Evolutionary conservation across 2,113 vertebrate genomes (phyloP).

Genomic region (Pao palembangensis): DNA sequence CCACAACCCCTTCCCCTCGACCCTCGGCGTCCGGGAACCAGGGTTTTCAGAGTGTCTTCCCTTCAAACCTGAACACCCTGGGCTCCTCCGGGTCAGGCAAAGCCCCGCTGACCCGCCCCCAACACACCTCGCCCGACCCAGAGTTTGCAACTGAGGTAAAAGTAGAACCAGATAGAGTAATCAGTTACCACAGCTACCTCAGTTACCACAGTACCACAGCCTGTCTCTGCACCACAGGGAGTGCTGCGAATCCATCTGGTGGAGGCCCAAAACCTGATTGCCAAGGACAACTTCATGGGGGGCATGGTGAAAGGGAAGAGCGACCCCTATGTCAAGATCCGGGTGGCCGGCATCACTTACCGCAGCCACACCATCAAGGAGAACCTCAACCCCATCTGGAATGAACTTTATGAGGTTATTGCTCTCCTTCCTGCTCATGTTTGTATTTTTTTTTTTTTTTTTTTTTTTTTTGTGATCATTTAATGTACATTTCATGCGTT

Average conservation of each 20-base stretch:
- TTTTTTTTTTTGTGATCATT: background rate
- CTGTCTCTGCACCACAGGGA: conserved; percentile 62
- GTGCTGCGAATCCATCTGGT: conserved; percentile 85
- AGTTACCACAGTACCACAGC: background rate
- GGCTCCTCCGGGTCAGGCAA: conserved; percentile 68
- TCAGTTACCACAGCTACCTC: too few species aligned
- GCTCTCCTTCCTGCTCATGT: background rate
- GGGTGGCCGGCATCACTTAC: conserved; percentile 79
- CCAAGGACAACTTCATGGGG: conserved; percentile 90
- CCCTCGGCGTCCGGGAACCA: conserved; percentile 42
- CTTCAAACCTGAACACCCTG: conserved; percentile 43
- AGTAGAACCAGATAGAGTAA: background rate
- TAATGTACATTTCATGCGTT: background rate
- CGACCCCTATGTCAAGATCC: conserved; percentile 87
- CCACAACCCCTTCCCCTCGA: conserved; percentile 56
- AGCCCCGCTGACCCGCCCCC: conserved; percentile 63
- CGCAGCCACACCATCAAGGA: conserved; percentile 86
- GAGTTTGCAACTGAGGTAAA: conserved; percentile 82
- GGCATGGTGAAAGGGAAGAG: conserved; percentile 89
- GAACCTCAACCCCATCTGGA: conserved; percentile 88
- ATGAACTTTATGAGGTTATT: conserved; percentile 86
- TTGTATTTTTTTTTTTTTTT: background rate
- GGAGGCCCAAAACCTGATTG: conserved; percentile 85
- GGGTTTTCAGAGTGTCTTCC: conserved; percentile 42
- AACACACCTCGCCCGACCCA: conserved; percentile 76